A percentile compares a stretch with the other conserved stretches of the same genome.
Evolutionary conservation across 2,797 vertebrate species (phyloP).

Genomic region (Cyclopterus lumpus): DNA sequence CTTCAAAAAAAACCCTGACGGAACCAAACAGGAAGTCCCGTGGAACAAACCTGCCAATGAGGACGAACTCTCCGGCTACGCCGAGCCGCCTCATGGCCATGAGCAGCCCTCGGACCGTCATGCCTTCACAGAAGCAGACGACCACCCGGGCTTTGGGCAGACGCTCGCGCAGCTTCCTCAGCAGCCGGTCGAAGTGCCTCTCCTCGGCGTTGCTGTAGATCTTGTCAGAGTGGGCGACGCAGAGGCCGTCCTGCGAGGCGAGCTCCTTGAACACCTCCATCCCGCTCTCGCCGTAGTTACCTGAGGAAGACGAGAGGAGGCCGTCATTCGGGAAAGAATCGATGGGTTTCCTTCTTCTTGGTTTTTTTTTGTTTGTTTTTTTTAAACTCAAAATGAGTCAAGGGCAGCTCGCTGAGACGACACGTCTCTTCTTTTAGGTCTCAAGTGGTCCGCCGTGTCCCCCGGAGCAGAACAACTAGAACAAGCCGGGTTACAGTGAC

Average conservation of each 20-base stretch:
- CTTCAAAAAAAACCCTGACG: too few species aligned
- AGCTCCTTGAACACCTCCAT: constrained; percentile 99
- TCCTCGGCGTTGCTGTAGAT: constrained; percentile 99
- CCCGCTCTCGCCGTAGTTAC: constrained; percentile 97
- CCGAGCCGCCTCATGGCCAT: constrained; percentile 95
- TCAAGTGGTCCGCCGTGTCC: constrained; percentile 12
- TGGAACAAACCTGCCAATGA: constrained; percentile 90
- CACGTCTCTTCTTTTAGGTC: neutral
- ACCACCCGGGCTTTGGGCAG: constrained; percentile 96
- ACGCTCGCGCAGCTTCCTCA: constrained; percentile 93
- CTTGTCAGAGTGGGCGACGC: constrained; percentile 97
- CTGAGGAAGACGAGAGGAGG: constrained; percentile 78
- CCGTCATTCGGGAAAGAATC: constrained; percentile 4
- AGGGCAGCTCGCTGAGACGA: constrained; percentile 3
- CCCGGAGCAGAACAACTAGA: constrained; percentile 33
- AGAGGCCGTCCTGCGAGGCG: constrained; percentile 94
- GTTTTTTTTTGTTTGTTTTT: too few species aligned
- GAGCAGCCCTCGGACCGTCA: constrained; percentile 96
- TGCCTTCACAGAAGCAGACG: constrained; percentile 98
- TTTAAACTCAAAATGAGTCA: too few species aligned
- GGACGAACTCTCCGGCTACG: constrained; percentile 92
- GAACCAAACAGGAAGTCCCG: neutral
- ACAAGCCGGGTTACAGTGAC: constrained; percentile 34
- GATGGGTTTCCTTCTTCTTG: neutral
- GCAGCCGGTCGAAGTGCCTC: constrained; percentile 94